Base-by-base conservation (phyloP, 2,113 vertebrate genomes). In the Chamaetylas fuelleborni region DNA sequence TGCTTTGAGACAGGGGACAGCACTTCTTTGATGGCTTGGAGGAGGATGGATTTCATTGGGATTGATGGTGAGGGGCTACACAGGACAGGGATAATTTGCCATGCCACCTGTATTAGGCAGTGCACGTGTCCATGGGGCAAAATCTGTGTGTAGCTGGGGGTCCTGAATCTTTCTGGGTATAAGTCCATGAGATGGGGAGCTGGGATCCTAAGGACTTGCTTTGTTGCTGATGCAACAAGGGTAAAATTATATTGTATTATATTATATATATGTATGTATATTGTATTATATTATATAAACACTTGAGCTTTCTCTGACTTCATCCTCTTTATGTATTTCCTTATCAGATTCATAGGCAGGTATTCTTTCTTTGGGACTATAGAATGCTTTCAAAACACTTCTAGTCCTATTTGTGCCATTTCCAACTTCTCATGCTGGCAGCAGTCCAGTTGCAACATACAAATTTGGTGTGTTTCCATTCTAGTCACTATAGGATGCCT, bases 41-140 rank as follows among this genome's bases (percentile, higher is more conserved):
- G 31, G 70, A 58, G 16, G 43, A 33, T 18, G 29, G 19, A 18
- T 5, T 15, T 79, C 13, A 28, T 34, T 16, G 14, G 33, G 40
- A 61, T 12, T 5, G 15, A 8, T 54, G 61, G 17, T 43, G n/a
- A 43, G 34, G 12, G 28, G 5, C 40, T 48, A 9, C 15, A 26
- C 23, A 69, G 47, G 31, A 3, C 17, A n/a, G 28, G 29, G 38
- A 13, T 54, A 31, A n/a, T n/a, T 29, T 47, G 6, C 34, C 53
- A 29, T 28, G 31, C 8, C 12, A 34, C 8, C 18, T 42, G 6
- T 51, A 43, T 20, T 11, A 29, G 24, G 11, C 28, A 50, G 1
- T 13, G 14, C 3, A 12, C 11, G 1, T n/a, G 24, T 62, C n/a
- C 31, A 2, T 3, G 9, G 8, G 11, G 8, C 23, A 72, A 60